A percentile compares a stretch with the other conserved stretches of the same genome.
Evolutionary conservation across 2,113 vertebrate species (phyloP).

Genomic region (Osmerus eperlanus): DNA sequence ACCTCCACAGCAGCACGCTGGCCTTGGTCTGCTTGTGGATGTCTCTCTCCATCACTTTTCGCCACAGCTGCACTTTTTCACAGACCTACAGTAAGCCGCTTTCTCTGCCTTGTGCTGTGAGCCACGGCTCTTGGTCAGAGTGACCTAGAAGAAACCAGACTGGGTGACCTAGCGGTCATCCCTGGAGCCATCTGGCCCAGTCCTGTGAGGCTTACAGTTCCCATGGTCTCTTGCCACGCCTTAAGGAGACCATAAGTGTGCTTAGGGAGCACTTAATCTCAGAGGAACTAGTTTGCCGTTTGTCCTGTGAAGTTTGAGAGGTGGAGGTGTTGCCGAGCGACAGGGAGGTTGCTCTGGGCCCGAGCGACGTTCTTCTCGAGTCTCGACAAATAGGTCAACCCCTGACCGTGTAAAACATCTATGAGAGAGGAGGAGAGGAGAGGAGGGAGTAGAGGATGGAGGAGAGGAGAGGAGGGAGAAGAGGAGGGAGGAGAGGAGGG

Average conservation of each 20-base stretch:
- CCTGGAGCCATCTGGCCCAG: conserved; percentile 68
- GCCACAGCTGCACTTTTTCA: conserved; percentile 38
- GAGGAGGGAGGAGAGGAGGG: background rate
- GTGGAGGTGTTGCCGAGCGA: background rate
- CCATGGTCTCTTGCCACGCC: conserved; percentile 62
- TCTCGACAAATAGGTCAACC: too few relatives aligned
- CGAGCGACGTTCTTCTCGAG: too few relatives aligned
- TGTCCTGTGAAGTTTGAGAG: background rate
- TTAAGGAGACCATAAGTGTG: conserved; percentile 67
- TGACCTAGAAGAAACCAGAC: conserved; percentile 70
- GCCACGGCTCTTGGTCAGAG: conserved; percentile 39
- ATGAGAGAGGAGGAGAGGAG: too few relatives aligned
- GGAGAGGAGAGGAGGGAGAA: background rate
- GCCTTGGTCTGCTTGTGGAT: conserved; percentile 6
- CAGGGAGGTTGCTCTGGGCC: background rate
- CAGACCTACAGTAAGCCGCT: conserved; percentile 54
- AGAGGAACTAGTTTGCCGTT: conserved; percentile 63
- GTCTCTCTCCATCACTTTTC: conserved; percentile 31
- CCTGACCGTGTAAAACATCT: too few relatives aligned
- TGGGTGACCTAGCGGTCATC: conserved; percentile 68
- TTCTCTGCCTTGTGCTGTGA: conserved; percentile 48
- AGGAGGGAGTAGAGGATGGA: background rate
- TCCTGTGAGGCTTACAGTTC: conserved; percentile 65
- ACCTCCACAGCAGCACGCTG: background rate
- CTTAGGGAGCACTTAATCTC: conserved; percentile 72